Conservation (phyloP, 1,140 invertebrate species). For the Sitobion miscanthi region DNA sequence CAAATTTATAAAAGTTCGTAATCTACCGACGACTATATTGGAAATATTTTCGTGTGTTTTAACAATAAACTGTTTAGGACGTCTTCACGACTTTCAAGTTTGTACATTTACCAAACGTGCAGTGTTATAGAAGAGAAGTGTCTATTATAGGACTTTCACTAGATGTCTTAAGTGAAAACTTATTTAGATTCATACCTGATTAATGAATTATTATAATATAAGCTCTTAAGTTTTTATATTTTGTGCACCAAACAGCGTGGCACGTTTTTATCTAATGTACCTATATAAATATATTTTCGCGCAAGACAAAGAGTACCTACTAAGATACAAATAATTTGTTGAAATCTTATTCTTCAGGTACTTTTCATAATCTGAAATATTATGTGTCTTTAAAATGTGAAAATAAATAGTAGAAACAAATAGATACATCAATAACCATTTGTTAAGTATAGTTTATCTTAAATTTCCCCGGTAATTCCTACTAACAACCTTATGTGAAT, state of each 20-base stretch:
- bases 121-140: too few species aligned
- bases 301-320: neutral
- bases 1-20: too few species aligned
- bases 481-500: neutral
- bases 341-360: neutral
- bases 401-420: neutral
- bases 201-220: neutral
- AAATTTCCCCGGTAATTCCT: too few species aligned
- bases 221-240: neutral
- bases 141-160: neutral
- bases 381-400: too few species aligned
- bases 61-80: neutral
- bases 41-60: neutral
- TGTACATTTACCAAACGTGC: neutral
- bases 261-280: neutral
- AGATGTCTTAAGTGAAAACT: neutral
- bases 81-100: neutral
- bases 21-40: too few species aligned
- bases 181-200: neutral
- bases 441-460: too few species aligned
- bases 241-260: neutral
- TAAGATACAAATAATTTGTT: neutral
- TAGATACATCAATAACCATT: neutral
- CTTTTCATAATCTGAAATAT: too few species aligned
- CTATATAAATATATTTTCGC: neutral